These are phyloP conservation scores for Melanargia galathea DNA, from an alignment of 2,888 invertebrate species.

Conservation along the genomic window DNA sequence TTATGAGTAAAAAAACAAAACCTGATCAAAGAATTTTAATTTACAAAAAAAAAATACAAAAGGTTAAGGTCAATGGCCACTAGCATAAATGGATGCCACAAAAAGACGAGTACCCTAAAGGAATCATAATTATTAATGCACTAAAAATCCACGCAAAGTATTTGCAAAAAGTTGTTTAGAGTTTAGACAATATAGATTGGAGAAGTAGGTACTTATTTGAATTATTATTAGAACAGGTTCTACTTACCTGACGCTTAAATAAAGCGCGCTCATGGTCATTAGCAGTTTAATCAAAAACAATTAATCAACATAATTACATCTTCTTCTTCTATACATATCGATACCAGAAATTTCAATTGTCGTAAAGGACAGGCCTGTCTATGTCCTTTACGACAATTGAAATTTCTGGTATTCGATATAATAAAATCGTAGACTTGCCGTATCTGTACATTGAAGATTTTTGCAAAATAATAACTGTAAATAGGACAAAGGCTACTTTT, in stretches of 20 bases:
- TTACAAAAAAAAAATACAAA: not conserved
- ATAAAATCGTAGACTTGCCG: too few species aligned
- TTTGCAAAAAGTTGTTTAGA: not conserved
- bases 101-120: not conserved
- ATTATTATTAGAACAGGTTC: not conserved
- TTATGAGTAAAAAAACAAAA: conserved; percentile 1
- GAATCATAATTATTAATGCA: not conserved
- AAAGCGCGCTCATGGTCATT: not conserved
- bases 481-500: too few species aligned
- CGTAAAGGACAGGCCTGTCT: too few species aligned
- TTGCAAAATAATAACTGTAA: too few species aligned
- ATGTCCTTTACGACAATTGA: too few species aligned
- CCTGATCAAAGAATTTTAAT: not conserved
- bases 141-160: not conserved
- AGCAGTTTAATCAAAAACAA: conserved; percentile 1
- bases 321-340: too few species aligned
- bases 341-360: too few species aligned
- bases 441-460: too few species aligned
- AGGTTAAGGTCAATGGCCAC: conserved; percentile 15
- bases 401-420: too few species aligned
- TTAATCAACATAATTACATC: not conserved
- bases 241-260: not conserved
- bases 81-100: conserved; percentile 4
- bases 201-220: too few species aligned
- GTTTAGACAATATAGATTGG: too few species aligned